Base-by-base conservation (phyloP, 2,797 vertebrate genomes). In the Spatula versicolor region DNA sequence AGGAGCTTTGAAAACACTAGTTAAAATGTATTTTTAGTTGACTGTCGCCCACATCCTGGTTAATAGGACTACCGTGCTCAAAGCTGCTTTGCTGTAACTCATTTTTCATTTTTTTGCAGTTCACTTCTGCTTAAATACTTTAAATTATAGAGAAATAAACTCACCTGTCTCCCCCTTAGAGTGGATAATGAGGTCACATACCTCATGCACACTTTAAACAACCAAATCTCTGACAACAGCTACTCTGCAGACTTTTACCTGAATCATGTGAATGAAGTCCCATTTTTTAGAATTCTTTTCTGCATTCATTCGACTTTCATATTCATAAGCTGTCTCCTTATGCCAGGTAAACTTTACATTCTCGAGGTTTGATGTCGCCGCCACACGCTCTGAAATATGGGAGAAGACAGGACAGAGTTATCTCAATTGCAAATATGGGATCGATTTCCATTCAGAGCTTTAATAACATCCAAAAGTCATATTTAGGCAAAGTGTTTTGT, bases 221-320 rank as follows among this genome's bases (percentile, higher is more conserved):
- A 37, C 62, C 26, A 20, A 63, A 45, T 33, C 90, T 87, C 76
- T 95, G 93, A 93, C 48, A 83, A 30, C 43, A 64, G 72, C 83
- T 92, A 37, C 48, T 92, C 85, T 90, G 74, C 86, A 94, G 64
- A 66, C 23, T 91, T 91, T 97, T 96, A 99, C 99, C 99, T 99
- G 99, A 96, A 99, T 98, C 99, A 99, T 99, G 97, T 99, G 99
- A 97, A 99, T 98, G 93, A 99, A 99, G 96, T 99, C 98, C 93
- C 98, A 98, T 92, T 98, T 99, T 98, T 98, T 98, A 77, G 96
- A 90, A 46, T 96, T 95, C 85, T 98, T 98, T 77, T 98, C 98
- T 75, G 74, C 96, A 33, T 96, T 98, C 96, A 98, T 98, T 92
- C 98, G 97, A 77, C 97, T 97, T 98, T 99, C 98, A 96, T 98